Conservation (phyloP, 2,797 vertebrate species). For the Hemitrygon akajei region DNA sequence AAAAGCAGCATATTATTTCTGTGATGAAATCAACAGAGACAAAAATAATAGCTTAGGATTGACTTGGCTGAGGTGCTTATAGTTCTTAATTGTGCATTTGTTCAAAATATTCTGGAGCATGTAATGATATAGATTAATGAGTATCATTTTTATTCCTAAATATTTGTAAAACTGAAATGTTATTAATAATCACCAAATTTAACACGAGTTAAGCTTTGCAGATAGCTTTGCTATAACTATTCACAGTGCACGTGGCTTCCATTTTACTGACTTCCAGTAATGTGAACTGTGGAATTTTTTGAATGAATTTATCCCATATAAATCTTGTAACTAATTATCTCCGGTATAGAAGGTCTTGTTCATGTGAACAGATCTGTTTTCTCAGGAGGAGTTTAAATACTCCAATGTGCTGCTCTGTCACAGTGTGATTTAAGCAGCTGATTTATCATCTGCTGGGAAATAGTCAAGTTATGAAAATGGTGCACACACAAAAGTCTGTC, state of each 20-base stretch:
- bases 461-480: constrained; percentile 13
- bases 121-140: neutral
- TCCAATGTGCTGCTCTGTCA: neutral
- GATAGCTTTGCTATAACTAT: neutral
- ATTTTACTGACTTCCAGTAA: constrained; percentile 1
- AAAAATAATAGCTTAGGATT: neutral
- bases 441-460: constrained; percentile 20
- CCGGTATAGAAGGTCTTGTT: neutral
- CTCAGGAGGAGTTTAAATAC: neutral
- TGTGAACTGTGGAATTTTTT: neutral
- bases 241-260: constrained; percentile 5
- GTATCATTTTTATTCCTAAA: neutral
- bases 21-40: neutral
- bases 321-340: neutral
- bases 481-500: neutral
- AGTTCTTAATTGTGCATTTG: neutral
- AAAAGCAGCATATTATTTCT: neutral
- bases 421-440: neutral
- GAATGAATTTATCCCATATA: neutral
- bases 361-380: neutral
- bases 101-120: neutral
- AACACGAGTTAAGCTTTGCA: neutral
- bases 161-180: neutral
- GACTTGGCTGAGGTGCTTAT: neutral
- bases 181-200: neutral